Evolutionary conservation across 2,113 vertebrate species (phyloP), one percentile per base, ranked within the genome.

Genomic region (Eulemur macaco): DNA sequence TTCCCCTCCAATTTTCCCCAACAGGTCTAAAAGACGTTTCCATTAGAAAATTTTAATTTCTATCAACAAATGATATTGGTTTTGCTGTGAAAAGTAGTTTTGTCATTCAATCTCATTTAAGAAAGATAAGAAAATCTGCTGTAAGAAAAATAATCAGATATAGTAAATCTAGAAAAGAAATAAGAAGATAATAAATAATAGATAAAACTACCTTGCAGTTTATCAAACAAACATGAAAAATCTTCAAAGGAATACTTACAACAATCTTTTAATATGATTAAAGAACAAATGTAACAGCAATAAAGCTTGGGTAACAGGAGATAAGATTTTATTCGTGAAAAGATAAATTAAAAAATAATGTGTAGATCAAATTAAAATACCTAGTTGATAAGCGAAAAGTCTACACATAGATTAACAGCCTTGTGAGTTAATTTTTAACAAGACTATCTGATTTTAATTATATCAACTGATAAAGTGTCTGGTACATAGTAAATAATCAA

Each of bases 31-130:
- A 5, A 45, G 21, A 54, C 20, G 52, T 86, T 76, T 81, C 25
- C 4, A 60, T 54, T 31, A 82, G n/a, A 39, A n/a, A 88, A 73
- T 31, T 77, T 82, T 52, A 69, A 81, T 82, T 85, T 94, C 13
- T 78, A 80, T 80, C 47, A 73, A 86, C 34, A 60, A 88, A 85
- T 68, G 25, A 23, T 39, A 71, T 13, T 86, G n/a, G 56, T 56
- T 92, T 84, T 81, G n/a, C 39, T 73, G 64, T 84, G 60, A 89
- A 86, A 97, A 84, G 77, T 76, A 88, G 77, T 69, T 92, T 68
- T 84, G 23, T 54, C 37, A 54, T 58, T 86, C 15, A 77, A 3
- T 56, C 34, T 83, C 39, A 80, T 39, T 54, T 84, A 66, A 87
- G 60, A 94, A 63, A 73, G 18, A 64, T 63, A 66, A 54, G 69